Evolutionary conservation across 1,140 invertebrate species (phyloP).

Genomic region (Musca domestica): DNA sequence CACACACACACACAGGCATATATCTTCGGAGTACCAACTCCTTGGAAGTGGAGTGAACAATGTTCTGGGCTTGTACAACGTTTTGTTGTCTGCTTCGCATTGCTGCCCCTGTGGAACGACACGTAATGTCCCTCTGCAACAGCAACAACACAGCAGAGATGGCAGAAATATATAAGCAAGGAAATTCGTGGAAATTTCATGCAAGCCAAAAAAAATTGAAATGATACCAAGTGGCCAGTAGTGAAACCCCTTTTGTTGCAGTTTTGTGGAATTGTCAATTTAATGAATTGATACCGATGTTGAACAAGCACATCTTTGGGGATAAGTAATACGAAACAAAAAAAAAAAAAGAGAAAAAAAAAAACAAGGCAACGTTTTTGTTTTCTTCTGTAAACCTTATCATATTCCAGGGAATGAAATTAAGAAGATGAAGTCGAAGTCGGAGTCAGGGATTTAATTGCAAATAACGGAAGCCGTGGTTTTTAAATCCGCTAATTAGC

Average conservation of each 20-base stretch:
- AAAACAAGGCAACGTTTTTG: too few species aligned
- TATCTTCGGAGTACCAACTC: background rate
- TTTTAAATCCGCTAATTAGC: too few species aligned
- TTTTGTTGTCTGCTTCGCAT: background rate
- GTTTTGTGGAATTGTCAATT: constrained; percentile 29
- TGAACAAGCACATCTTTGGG: background rate
- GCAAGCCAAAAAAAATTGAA: background rate
- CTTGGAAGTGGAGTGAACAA: background rate
- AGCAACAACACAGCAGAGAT: background rate
- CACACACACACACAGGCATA: background rate
- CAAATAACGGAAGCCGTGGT: too few species aligned
- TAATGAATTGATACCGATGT: constrained; percentile 28
- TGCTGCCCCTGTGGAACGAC: background rate
- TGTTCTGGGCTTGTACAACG: background rate
- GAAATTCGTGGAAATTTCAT: constrained; percentile 20
- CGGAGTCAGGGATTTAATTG: too few species aligned
- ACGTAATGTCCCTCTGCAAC: background rate
- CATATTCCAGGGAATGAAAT: too few species aligned
- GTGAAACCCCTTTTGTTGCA: background rate
- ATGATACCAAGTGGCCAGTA: too few species aligned
- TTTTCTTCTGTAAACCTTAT: too few species aligned
- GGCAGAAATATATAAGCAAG: background rate
- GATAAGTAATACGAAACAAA: too few species aligned
- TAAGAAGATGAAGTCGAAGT: too few species aligned
- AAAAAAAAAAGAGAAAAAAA: too few species aligned